phyloP scores from a whole-genome alignment of 2,797 vertebrate genomes.

The Neostethus bicornis region DNA sequence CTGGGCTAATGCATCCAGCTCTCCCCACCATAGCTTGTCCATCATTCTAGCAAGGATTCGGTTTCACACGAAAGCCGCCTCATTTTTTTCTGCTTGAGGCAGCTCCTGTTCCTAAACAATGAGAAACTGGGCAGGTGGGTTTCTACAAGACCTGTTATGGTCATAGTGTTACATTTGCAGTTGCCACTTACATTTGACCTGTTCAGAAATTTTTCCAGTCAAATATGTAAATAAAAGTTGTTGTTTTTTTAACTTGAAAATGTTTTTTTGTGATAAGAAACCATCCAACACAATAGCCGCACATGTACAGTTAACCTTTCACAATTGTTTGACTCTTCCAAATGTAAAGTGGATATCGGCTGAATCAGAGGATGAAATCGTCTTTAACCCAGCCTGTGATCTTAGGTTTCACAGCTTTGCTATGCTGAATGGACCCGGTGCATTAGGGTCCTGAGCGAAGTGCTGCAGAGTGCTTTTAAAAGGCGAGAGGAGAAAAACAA shows the following conservation, averaged over 20 bases:
- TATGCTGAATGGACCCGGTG: conserved; percentile 70
- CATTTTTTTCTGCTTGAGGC: conserved; percentile 37
- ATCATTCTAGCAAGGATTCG: conserved; percentile 63
- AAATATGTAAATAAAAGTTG: too few species aligned
- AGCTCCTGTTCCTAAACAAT: conserved; percentile 42
- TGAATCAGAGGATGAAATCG: conserved; percentile 72
- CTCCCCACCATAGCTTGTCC: conserved; percentile 55
- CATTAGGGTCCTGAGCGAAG: conserved; percentile 69
- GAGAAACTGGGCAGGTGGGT: conserved; percentile 11
- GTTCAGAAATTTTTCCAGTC: conserved; percentile 3
- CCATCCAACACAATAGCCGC: conserved; percentile 10
- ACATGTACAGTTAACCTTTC: conserved; percentile 22
- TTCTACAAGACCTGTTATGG: conserved; percentile 5
- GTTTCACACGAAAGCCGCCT: conserved; percentile 65
- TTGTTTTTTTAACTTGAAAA: conserved; percentile 6
- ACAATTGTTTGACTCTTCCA: conserved; percentile 39
- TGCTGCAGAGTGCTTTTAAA: conserved; percentile 72
- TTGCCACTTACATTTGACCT: background rate
- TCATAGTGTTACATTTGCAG: conserved; percentile 6
- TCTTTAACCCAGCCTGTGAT: conserved; percentile 68
- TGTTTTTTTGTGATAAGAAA: conserved; percentile 3
- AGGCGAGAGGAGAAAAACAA: conserved; percentile 54
- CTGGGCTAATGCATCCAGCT: conserved; percentile 62
- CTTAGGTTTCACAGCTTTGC: conserved; percentile 75
- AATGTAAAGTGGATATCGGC: conserved; percentile 63